phyloP scores from a whole-genome alignment of 2,797 vertebrate species.

The Poeciliopsis gracilis region DNA sequence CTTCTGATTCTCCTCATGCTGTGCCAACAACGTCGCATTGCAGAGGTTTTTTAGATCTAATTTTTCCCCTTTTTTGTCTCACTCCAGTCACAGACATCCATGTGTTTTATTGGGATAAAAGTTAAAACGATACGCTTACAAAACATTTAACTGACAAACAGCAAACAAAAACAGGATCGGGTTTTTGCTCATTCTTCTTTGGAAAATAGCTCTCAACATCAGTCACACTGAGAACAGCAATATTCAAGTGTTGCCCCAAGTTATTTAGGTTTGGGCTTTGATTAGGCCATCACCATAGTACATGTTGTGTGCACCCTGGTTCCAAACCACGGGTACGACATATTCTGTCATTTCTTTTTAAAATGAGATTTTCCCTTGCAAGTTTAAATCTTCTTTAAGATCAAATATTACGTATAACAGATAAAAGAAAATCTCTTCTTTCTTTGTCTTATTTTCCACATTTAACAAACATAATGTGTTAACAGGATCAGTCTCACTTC shows the following conservation, averaged over 20 bases:
- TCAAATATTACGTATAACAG: too few relatives aligned
- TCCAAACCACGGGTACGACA: too few relatives aligned
- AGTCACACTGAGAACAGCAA: neutral
- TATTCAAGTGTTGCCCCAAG: neutral
- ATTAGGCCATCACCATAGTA: neutral
- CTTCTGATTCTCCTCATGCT: neutral
- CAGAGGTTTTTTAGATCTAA: neutral
- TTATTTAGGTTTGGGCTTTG: neutral
- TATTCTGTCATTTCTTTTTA: too few relatives aligned
- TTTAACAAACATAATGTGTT: neutral
- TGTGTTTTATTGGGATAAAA: neutral
- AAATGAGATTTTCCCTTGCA: too few relatives aligned
- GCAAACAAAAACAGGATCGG: neutral
- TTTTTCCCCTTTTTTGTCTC: neutral
- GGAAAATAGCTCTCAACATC: neutral
- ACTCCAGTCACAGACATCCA: neutral
- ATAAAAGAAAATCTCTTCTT: neutral
- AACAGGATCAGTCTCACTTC: neutral
- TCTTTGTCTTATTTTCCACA: neutral
- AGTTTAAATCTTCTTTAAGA: too few relatives aligned
- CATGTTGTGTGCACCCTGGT: too few relatives aligned
- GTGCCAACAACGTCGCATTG: neutral
- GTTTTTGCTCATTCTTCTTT: neutral
- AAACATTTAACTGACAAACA: neutral
- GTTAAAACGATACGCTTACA: neutral